A percentile compares a stretch with the other conserved stretches of the same genome.
Conservation (phyloP, 1,140 invertebrate genomes). For the Tetraneura akinire region DNA sequence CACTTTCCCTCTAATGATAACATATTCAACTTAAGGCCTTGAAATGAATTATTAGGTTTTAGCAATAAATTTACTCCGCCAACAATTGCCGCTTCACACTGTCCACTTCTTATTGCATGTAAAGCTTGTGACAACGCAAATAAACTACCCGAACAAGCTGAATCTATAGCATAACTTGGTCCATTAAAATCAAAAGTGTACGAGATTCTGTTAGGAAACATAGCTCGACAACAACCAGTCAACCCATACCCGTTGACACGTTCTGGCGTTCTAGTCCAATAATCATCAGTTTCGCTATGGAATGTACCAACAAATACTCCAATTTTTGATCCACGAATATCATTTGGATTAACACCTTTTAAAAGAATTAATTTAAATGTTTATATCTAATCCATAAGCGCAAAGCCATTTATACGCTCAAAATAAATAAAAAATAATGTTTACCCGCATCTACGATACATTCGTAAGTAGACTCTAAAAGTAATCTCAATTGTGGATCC, state of each 20-base stretch:
- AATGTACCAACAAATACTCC: constrained; percentile 91
- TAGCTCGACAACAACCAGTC: constrained; percentile 87
- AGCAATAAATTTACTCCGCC: constrained; percentile 77
- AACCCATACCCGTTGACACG: too few relatives aligned
- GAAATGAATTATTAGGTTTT: constrained; percentile 84
- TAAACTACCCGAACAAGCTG: constrained; percentile 92
- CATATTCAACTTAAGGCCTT: constrained; percentile 91
- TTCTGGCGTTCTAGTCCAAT: constrained; percentile 73
- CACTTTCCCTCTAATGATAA: constrained; percentile 82
- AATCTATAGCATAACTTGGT: constrained; percentile 92
- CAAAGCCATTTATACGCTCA: too few relatives aligned
- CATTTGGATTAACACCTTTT: constrained; percentile 74
- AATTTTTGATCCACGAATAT: constrained; percentile 79
- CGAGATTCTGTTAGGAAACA: constrained; percentile 95
- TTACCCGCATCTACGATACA: constrained; percentile 88
- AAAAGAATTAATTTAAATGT: too few relatives aligned
- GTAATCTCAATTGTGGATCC: too few relatives aligned
- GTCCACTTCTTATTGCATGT: constrained; percentile 75
- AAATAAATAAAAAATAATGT: too few relatives aligned
- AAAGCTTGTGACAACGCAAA: constrained; percentile 87
- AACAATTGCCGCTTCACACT: constrained; percentile 91
- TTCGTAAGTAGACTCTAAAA: too few relatives aligned
- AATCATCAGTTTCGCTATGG: constrained; percentile 83
- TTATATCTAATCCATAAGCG: too few relatives aligned
- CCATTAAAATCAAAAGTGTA: too few relatives aligned